These are phyloP conservation scores for Agrypnia vestita DNA, from an alignment of 1,140 invertebrate genomes.

Conservation along the genomic window DNA sequence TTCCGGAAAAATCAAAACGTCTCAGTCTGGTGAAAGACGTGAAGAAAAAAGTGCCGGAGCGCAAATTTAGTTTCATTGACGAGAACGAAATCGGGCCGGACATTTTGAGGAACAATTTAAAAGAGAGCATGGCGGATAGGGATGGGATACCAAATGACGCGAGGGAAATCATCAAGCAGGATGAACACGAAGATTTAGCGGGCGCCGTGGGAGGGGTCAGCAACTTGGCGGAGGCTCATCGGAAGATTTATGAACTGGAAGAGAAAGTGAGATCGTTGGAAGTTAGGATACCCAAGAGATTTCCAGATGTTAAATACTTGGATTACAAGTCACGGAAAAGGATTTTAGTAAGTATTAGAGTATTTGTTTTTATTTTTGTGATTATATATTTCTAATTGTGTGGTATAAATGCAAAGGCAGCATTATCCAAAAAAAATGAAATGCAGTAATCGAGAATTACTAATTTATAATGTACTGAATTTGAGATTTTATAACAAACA, in stretches of 20 bases:
- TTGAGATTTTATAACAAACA: no score
- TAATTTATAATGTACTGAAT: no score
- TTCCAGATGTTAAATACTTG: constrained; percentile 91
- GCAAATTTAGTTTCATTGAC: constrained; percentile 56
- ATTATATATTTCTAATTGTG: no score
- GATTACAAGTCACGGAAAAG: constrained; percentile 93
- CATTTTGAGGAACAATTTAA: constrained; percentile 34
- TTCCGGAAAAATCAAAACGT: constrained; percentile 30
- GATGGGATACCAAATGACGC: constrained; percentile 57
- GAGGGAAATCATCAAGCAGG: constrained; percentile 51
- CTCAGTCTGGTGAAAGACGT: constrained; percentile 46
- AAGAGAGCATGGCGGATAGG: constrained; percentile 55
- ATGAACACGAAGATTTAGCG: constrained; percentile 34
- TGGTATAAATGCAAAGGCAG: no score
- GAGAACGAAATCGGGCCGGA: constrained; percentile 57
- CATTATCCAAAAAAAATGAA: no score
- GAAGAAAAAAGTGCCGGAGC: constrained; percentile 29
- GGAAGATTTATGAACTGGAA: constrained; percentile 80
- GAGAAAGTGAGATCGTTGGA: constrained; percentile 82
- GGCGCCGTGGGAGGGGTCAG: constrained; percentile 67
- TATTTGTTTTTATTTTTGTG: no score
- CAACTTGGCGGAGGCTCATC: constrained; percentile 76
- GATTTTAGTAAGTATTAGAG: constrained; percentile 81
- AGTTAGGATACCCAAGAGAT: constrained; percentile 84
- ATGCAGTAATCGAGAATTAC: no score